phyloP scores from a whole-genome alignment of 2,797 vertebrate genomes.

The Myotis myotis region DNA sequence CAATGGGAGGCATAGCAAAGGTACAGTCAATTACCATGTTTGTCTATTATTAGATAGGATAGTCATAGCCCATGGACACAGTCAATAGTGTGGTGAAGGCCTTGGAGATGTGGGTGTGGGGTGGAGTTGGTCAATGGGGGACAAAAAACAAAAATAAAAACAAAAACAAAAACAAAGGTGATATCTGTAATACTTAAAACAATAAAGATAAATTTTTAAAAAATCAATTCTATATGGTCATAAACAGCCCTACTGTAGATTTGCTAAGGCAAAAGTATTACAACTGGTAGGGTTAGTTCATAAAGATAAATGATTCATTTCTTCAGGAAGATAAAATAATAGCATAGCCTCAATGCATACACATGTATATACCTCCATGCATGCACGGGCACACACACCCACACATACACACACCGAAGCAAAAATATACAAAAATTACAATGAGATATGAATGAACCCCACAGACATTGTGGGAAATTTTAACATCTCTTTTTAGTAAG shows the following conservation, averaged over 20 bases:
- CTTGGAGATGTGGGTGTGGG: too few relatives aligned
- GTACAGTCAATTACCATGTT: too few relatives aligned
- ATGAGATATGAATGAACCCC: neutral
- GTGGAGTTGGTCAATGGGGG: too few relatives aligned
- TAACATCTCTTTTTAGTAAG: neutral
- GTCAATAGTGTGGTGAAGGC: too few relatives aligned
- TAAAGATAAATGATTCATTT: slow-evolving; percentile 2
- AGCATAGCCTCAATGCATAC: neutral
- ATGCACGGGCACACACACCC: neutral
- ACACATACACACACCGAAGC: neutral
- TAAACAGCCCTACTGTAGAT: neutral
- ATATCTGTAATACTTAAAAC: too few relatives aligned
- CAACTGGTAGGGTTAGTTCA: neutral
- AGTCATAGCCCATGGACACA: too few relatives aligned
- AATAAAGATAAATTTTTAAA: too few relatives aligned
- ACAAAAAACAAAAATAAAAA: too few relatives aligned
- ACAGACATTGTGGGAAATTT: neutral
- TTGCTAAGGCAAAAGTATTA: neutral
- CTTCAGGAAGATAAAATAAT: slow-evolving; percentile 8
- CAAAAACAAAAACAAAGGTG: too few relatives aligned
- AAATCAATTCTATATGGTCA: neutral
- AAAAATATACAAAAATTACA: neutral
- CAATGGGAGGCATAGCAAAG: too few relatives aligned
- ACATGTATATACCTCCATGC: neutral
- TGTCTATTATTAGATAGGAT: too few relatives aligned